Evolutionary conservation across 2,797 vertebrate genomes (phyloP).

Genomic region (Oreortyx pictus): DNA sequence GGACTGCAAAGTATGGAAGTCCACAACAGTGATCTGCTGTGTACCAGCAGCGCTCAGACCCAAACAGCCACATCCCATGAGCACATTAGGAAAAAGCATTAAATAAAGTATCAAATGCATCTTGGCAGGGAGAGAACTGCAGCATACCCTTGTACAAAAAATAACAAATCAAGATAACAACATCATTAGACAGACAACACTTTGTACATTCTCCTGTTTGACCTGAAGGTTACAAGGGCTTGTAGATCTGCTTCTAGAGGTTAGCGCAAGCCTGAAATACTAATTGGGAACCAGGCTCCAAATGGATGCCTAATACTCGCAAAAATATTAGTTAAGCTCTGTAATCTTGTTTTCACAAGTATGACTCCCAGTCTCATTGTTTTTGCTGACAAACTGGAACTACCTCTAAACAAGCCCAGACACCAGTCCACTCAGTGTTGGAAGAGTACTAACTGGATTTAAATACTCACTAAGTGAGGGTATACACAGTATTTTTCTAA

Average conservation of each 20-base stretch:
- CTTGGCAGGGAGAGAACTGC: background rate
- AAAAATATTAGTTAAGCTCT: no score
- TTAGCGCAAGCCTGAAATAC: background rate
- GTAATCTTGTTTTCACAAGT: no score
- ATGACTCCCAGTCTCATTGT: background rate
- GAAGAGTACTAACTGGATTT: background rate
- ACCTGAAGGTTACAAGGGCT: rapidly evolving
- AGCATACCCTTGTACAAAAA: background rate
- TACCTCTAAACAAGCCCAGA: background rate
- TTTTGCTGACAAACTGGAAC: background rate
- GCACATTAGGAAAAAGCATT: background rate
- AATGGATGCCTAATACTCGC: background rate
- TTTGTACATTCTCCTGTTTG: background rate
- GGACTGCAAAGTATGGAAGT: background rate
- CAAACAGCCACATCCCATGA: background rate
- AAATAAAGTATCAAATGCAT: background rate
- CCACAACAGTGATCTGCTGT: background rate
- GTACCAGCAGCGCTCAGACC: background rate
- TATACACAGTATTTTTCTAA: background rate
- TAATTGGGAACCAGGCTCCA: background rate
- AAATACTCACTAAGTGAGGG: background rate
- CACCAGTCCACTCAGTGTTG: background rate
- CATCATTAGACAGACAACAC: background rate
- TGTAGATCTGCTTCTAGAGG: background rate
- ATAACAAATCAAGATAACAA: background rate